Percentiles rank a stretch among this genome's conserved stretches.
These are phyloP conservation scores for Apistogramma diplotaenia DNA, from an alignment of 2,113 vertebrate species.

Conservation along the genomic window DNA sequence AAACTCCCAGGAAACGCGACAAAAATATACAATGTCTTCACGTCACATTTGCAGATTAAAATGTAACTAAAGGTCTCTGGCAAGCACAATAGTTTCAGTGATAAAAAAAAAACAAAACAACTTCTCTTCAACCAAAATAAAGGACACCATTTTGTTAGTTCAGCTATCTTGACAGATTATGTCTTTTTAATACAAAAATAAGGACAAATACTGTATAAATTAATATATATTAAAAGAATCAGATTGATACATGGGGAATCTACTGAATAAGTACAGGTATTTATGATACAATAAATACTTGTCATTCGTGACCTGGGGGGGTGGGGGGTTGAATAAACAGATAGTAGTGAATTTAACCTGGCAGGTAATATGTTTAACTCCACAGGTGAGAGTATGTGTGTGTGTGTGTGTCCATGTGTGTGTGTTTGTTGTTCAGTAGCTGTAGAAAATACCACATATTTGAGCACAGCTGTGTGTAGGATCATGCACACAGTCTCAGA, in stretches of 20 bases:
- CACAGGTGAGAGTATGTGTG: constrained; percentile 78
- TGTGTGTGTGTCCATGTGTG: not conserved
- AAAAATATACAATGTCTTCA: constrained; percentile 85
- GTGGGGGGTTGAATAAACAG: constrained; percentile 30
- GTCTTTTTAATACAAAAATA: constrained; percentile 94
- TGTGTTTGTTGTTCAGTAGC: constrained; percentile 65
- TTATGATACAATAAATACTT: constrained; percentile 99
- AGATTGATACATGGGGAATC: constrained; percentile 88
- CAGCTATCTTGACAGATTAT: constrained; percentile 84
- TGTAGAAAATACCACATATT: constrained; percentile 55
- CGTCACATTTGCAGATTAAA: constrained; percentile 84
- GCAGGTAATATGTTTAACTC: constrained; percentile 84
- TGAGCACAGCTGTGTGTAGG: constrained; percentile 49
- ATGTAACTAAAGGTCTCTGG: constrained; percentile 81
- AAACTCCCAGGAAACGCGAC: constrained; percentile 82
- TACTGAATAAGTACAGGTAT: constrained; percentile 95
- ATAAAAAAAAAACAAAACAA: constrained; percentile 74
- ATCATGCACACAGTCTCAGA: constrained; percentile 58
- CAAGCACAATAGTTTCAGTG: constrained; percentile 82
- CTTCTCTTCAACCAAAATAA: constrained; percentile 79
- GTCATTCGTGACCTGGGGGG: constrained; percentile 80
- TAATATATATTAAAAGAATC: constrained; percentile 99
- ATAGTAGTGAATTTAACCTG: constrained; percentile 71
- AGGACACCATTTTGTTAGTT: constrained; percentile 92
- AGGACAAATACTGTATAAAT: constrained; percentile 97